Evolutionary conservation across 2,888 invertebrate species (phyloP), one percentile per base, ranked within the genome.

Genomic region (Gari tellinella): DNA sequence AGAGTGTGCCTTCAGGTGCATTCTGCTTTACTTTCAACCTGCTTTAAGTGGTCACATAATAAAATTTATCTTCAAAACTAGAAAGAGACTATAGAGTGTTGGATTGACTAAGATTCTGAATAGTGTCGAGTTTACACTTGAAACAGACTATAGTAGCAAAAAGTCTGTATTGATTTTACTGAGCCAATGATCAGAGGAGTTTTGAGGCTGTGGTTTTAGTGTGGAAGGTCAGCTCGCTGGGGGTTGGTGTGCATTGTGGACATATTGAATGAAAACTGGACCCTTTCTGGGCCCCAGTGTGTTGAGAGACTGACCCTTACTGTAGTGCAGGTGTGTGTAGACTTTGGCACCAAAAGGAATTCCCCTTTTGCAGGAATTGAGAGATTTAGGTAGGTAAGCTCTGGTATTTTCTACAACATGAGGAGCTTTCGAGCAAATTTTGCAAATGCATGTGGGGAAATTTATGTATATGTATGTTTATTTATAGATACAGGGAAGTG

Each of bases 381-480:
- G 31, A 4, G 10, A 10, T 10, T 7, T 7, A 31, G 31, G 31
- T 31, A 31, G 4, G 31, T 10, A 31, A 31, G 31, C 31, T 31
- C 5, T 31, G 31, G 31, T 43, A 7, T 53, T 63, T 55, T 25
- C 25, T 43, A 26, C 52, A 52, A 19, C 2, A 19, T 4, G 19
- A 12, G 21, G 12, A 48, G 48, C n/a, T 21, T 19, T 48, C 19
- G 48, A 21, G 48, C 48, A 17, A 48, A 23, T 12, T 48, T 48
- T 53, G 63, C 41, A 63, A 60, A 38, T 64, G 40, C 48, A 56
- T 64, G 31, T 31, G 31, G 46, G 48, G 56, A 49, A 64, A 56
- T 46, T 64, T 64, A 64, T 64, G 64, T 64, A 64, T 56, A 64
- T 64, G 64, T 64, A 55, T 49, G 31, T 56, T 53, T 62, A 62